Evolutionary conservation across 2,113 vertebrate genomes (phyloP).

Genomic region (Labrus mixtus): DNA sequence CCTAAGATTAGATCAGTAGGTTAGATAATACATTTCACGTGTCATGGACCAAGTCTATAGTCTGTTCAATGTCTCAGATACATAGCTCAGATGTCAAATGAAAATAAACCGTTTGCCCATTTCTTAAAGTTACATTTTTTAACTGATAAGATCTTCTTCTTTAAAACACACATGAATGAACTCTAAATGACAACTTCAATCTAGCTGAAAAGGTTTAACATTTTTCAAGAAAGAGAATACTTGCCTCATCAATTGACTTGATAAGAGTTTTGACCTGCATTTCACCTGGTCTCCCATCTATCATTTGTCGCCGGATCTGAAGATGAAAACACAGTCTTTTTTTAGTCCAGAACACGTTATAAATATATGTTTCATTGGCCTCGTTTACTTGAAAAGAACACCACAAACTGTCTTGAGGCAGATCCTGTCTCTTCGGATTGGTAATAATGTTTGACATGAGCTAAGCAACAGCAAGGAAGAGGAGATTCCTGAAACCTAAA

Average conservation of each 20-base stretch:
- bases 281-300: conserved; percentile 91
- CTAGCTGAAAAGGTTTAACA: neutral
- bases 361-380: neutral
- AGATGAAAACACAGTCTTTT: neutral
- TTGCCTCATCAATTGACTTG: conserved; percentile 95
- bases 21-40: no score
- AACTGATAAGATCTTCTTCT: neutral
- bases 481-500: conserved; percentile 28
- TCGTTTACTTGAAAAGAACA: neutral
- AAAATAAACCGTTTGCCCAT: no score
- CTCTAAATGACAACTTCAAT: neutral
- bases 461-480: conserved; percentile 17
- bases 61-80: neutral
- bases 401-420: neutral
- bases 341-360: neutral
- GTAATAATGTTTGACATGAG: conserved; percentile 12
- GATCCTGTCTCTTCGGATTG: conserved; percentile 5
- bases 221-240: conserved; percentile 22
- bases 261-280: conserved; percentile 91
- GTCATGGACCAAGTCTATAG: neutral
- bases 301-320: conserved; percentile 97
- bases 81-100: neutral
- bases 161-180: neutral
- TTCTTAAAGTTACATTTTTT: neutral
- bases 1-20: no score